Conservation (phyloP, 2,888 invertebrate species). For the Celastrina argiolus region DNA sequence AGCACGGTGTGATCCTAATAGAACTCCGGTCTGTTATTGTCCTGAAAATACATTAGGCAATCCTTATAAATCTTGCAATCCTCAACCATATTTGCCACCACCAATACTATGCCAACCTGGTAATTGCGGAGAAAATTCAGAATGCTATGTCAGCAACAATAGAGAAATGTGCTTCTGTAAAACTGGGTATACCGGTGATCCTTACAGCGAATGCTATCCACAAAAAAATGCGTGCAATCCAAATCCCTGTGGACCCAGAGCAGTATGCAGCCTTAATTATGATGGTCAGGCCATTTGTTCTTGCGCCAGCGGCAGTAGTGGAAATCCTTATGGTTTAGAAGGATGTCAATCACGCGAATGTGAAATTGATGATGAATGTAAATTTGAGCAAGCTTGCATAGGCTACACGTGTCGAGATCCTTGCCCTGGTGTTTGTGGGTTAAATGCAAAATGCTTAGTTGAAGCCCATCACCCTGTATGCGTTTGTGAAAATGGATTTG, state of each 20-base stretch:
- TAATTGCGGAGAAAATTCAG: conserved; percentile 88
- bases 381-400: conserved; percentile 84
- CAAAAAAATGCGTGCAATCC: conserved; percentile 86
- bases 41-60: conserved; percentile 89
- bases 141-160: conserved; percentile 89
- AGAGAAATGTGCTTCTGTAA: conserved; percentile 91
- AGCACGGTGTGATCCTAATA: conserved; percentile 87
- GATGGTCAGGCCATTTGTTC: conserved; percentile 84
- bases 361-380: conserved; percentile 87
- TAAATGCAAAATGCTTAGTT: conserved; percentile 84
- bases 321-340: conserved; percentile 83
- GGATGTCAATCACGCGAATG: conserved; percentile 90
- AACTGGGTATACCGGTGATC: conserved; percentile 86
- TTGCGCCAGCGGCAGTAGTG: conserved; percentile 85
- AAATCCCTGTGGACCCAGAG: conserved; percentile 89
- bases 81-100: conserved; percentile 73
- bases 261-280: conserved; percentile 82
- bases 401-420: conserved; percentile 89
- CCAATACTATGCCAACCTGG: conserved; percentile 86
- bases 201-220: conserved; percentile 85
- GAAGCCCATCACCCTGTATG: conserved; percentile 90
- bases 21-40: conserved; percentile 90
- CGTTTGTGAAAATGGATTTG: conserved; percentile 82
- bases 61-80: conserved; percentile 86
- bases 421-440: conserved; percentile 88